Conservation (phyloP, 2,797 vertebrate genomes). For the Somateria mollissima region DNA sequence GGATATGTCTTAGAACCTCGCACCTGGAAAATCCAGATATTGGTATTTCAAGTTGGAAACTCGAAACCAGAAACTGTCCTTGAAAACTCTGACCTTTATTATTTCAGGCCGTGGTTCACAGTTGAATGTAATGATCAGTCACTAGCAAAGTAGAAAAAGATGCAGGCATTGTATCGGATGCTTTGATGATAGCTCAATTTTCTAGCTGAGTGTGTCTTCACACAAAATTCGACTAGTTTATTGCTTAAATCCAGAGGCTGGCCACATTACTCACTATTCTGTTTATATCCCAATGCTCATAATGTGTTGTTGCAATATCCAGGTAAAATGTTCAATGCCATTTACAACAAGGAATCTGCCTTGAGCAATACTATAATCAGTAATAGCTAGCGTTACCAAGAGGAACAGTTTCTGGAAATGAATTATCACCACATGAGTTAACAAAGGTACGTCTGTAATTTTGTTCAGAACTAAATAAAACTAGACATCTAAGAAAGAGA, state of each 20-base stretch:
- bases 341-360: conserved; percentile 47
- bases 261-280: background rate
- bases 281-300: background rate
- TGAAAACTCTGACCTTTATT: conserved; percentile 18
- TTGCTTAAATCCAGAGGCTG: conserved; percentile 13
- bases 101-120: background rate
- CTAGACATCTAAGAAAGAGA: background rate
- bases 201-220: background rate
- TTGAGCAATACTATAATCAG: background rate
- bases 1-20: background rate
- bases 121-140: background rate
- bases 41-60: background rate
- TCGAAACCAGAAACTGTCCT: background rate
- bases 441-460: background rate
- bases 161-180: background rate
- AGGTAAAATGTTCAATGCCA: conserved; percentile 37
- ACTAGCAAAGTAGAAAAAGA: background rate
- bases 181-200: background rate
- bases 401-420: conserved; percentile 31
- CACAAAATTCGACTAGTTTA: background rate
- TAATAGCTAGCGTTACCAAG: background rate
- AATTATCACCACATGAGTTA: background rate
- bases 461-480: conserved; percentile 30
- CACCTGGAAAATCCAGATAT: background rate
- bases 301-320: conserved; percentile 28